Conservation (phyloP, 1,140 invertebrate genomes). For the Drosophila suzukii region DNA sequence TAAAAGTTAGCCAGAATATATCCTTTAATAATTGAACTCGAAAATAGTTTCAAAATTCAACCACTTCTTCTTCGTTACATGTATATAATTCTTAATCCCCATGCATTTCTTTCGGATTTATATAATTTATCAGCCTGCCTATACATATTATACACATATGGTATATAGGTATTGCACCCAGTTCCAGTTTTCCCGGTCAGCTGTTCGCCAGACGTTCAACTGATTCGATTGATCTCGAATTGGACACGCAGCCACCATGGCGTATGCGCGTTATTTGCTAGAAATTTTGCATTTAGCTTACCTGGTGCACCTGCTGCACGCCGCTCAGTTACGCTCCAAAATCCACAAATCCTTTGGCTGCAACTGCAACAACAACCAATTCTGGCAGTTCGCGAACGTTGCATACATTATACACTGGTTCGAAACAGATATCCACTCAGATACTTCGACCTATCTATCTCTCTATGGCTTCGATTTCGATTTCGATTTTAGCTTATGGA, state of each 20-base stretch:
- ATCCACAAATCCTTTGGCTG: slow-evolving; percentile 84
- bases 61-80: neutral
- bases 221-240: slow-evolving; percentile 49
- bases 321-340: slow-evolving; percentile 63
- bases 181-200: slow-evolving; percentile 38
- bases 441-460: slow-evolving; percentile 19
- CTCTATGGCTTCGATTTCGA: slow-evolving; percentile 16
- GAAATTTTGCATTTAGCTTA: slow-evolving; percentile 24
- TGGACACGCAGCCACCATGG: slow-evolving; percentile 64
- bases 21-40: too few relatives aligned
- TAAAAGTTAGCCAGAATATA: too few relatives aligned
- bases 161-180: slow-evolving; percentile 12
- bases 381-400: slow-evolving; percentile 69
- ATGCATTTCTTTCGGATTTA: slow-evolving; percentile 8
- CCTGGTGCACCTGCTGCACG: slow-evolving; percentile 71
- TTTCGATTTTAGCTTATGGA: slow-evolving; percentile 35
- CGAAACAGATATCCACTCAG: slow-evolving; percentile 31
- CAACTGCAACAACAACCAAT: slow-evolving; percentile 82
- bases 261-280: slow-evolving; percentile 60
- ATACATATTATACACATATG: neutral
- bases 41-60: neutral
- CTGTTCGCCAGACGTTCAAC: slow-evolving; percentile 28
- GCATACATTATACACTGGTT: slow-evolving; percentile 72
- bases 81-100: neutral
- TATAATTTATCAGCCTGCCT: slow-evolving; percentile 12